These are phyloP conservation scores for Cantharis nigra DNA, from an alignment of 2,888 invertebrate genomes.

Conservation along the genomic window DNA sequence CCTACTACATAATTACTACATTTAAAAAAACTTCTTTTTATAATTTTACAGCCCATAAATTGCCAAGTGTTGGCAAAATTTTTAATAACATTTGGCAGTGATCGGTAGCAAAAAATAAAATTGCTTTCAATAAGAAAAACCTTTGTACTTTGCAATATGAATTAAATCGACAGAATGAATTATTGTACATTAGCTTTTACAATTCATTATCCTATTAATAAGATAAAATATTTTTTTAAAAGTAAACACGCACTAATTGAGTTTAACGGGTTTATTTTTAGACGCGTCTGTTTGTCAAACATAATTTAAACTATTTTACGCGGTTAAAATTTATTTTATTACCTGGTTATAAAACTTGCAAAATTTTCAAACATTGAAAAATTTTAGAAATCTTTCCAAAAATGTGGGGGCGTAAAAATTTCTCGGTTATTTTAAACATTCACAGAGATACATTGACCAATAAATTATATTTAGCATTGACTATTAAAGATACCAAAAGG, in stretches of 20 bases:
- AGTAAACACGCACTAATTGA: slow-evolving; percentile 23
- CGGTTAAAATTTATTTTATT: slow-evolving; percentile 10
- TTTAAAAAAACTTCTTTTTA: not conserved
- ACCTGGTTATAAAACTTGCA: not conserved
- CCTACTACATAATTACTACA: not conserved
- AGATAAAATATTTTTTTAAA: not conserved
- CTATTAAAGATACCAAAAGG: slow-evolving; percentile 10
- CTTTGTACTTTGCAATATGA: not conserved
- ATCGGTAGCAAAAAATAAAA: not conserved
- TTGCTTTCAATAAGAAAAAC: not conserved
- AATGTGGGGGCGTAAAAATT: slow-evolving; percentile 1
- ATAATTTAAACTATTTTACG: slow-evolving; percentile 11
- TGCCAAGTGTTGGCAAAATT: slow-evolving; percentile 1
- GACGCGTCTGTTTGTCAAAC: slow-evolving; percentile 14
- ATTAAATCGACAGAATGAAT: not conserved
- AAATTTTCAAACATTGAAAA: not conserved
- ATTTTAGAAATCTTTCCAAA: not conserved
- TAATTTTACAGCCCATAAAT: slow-evolving; percentile 12
- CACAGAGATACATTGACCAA: slow-evolving; percentile 12
- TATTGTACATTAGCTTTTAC: not conserved
- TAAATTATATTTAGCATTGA: slow-evolving; percentile 10
- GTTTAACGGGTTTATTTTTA: slow-evolving; percentile 14
- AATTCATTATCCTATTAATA: not conserved
- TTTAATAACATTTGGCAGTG: not conserved
- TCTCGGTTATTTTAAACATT: slow-evolving; percentile 7